A percentile compares a stretch with the other conserved stretches of the same genome.
Evolutionary conservation across 2,888 invertebrate species (phyloP).

Genomic region (Leptinotarsa rubiginosa): DNA sequence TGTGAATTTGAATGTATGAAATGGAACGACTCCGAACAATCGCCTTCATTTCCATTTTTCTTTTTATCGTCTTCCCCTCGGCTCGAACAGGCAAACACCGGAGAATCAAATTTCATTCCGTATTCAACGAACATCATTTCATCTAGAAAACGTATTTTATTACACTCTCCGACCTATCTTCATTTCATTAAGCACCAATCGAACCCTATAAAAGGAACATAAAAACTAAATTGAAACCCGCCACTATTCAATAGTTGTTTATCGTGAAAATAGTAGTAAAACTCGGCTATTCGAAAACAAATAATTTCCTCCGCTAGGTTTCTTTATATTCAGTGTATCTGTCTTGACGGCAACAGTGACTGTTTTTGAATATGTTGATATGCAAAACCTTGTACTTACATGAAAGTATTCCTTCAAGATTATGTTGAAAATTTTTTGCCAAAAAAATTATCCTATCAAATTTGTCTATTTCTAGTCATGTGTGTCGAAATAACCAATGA

Average conservation of each 20-base stretch:
- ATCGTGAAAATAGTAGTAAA: conserved; percentile 20
- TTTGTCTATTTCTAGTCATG: too few species aligned
- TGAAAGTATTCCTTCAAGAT: too few species aligned
- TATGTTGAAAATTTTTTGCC: too few species aligned
- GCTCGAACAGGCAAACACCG: conserved; percentile 23
- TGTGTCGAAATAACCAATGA: too few species aligned
- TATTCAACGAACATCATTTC: conserved; percentile 35
- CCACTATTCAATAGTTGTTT: conserved; percentile 21
- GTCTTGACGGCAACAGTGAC: not conserved
- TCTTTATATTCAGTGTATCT: not conserved
- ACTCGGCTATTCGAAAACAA: conserved; percentile 15
- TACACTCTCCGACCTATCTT: conserved; percentile 35
- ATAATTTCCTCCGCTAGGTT: not conserved
- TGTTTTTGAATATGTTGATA: too few species aligned
- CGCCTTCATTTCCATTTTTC: conserved; percentile 33
- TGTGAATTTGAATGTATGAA: conserved; percentile 15
- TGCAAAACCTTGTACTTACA: too few species aligned
- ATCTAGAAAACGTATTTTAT: conserved; percentile 41
- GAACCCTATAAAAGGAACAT: conserved; percentile 35
- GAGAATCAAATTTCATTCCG: conserved; percentile 42
- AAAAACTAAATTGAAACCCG: conserved; percentile 41
- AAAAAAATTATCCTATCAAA: too few species aligned
- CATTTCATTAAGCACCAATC: conserved; percentile 45
- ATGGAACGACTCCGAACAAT: conserved; percentile 23
- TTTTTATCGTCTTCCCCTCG: conserved; percentile 26